Conservation (phyloP, 1,140 invertebrate genomes). For the Alviniconcha marisindica region DNA sequence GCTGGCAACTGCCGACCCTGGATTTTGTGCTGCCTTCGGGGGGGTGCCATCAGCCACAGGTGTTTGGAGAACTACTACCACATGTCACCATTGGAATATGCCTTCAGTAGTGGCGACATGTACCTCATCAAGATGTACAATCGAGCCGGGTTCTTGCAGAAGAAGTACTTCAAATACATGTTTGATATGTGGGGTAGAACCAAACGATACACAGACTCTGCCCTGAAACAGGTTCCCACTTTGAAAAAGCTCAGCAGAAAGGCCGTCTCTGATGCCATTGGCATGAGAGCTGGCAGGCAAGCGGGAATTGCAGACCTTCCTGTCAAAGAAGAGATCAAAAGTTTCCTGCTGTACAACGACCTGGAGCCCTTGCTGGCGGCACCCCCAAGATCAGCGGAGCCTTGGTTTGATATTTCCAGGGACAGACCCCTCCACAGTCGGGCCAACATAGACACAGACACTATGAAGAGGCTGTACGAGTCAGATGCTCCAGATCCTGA, state of each 20-base stretch:
- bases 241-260: neutral
- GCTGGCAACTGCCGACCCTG: neutral
- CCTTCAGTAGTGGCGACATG: neutral
- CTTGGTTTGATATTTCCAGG: no score
- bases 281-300: neutral
- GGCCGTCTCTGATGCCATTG: neutral
- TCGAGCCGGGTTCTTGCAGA: neutral
- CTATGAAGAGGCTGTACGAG: no score
- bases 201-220: no score
- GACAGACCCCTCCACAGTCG: no score
- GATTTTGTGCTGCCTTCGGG: neutral
- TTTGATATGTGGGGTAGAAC: neutral
- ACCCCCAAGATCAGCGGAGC: no score
- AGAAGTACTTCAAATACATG: conserved; percentile 4
- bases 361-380: no score
- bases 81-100: neutral
- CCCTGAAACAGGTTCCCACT: neutral
- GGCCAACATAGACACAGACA: no score
- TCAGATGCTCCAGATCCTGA: no score
- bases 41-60: neutral
- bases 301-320: conserved; percentile 2
- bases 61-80: neutral
- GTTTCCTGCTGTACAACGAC: conserved; percentile 6
- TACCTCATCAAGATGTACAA: neutral
- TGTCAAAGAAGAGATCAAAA: neutral